Evolutionary conservation across 1,140 invertebrate species (phyloP), one percentile per base, ranked within the genome.

Genomic region (Neoseiulus cucumeris): DNA sequence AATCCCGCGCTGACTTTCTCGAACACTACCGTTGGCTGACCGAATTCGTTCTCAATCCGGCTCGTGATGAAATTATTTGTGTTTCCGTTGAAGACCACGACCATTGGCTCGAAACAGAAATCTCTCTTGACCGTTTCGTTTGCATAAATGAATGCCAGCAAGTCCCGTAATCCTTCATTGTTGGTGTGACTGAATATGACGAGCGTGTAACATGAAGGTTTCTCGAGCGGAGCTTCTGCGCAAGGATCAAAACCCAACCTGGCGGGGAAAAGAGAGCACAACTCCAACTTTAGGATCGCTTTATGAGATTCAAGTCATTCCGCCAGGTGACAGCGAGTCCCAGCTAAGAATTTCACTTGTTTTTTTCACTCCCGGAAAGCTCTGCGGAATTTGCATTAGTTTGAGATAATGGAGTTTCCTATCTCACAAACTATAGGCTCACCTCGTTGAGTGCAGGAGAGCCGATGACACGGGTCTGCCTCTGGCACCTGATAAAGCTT

Each of bases 121-220:
- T 59, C 51, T 33, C 51, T 25, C 9, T 59, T 59, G 51, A 59
- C 33, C 14, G 17, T 59, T 14, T 59, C 51, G 51, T 59, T 59
- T 1, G 51, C 51, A 25, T 59, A 59, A 17, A 25, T 59, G 51
- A 29, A 59, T 17, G 51, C 51, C 14, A 59, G 51, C 51, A 29
- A 20, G 33, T 25, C 51, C 14, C 51, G 51, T 4, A 59, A 33
- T 2, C 33, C 33, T 33, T 59, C 51, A 20, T 59, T 59, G 6
- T 59, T 59, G n/a, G 51, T 59, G 51, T 59, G 51, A 33, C 51
- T 59, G 51, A 59, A 25, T 25, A 59, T 59, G n/a, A 59, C 51
- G 14, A 59, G 9, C 2, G 51, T 59, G 22, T 29, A 59, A 9
- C 51, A 59, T 25, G 33, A 14, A n/a, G 51, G 4, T 33, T 25